Evolutionary conservation across 2,888 invertebrate species (phyloP).

Genomic region (Ethmia dodecea): DNA sequence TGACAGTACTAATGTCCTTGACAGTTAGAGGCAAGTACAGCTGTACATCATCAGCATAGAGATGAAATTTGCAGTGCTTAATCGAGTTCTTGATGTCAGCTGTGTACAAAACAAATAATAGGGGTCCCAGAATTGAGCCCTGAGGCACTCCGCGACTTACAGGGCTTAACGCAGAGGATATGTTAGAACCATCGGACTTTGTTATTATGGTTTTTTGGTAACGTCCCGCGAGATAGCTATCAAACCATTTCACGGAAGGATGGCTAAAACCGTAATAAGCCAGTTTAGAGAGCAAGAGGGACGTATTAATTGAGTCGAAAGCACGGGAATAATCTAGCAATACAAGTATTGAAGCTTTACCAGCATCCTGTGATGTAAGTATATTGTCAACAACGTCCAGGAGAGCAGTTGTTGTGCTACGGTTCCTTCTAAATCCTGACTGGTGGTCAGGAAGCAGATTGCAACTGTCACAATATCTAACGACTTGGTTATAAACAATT

Average conservation of each 20-base stretch:
- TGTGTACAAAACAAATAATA: no score
- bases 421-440: conserved; percentile 1
- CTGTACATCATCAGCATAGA: no score
- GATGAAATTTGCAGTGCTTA: no score
- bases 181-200: no score
- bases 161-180: no score
- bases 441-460: conserved; percentile 5
- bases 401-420: conserved; percentile 4
- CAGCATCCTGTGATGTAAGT: conserved; percentile 5
- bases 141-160: no score
- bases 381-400: conserved; percentile 7
- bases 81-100: no score
- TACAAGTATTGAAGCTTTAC: background rate
- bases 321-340: background rate
- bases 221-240: background rate
- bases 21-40: no score
- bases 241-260: background rate
- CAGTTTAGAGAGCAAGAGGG: background rate
- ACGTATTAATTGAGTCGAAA: background rate
- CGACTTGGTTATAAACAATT: conserved; percentile 13
- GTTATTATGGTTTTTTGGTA: background rate
- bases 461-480: conserved; percentile 9
- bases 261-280: background rate
- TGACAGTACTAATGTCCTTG: no score
- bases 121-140: no score